Evolutionary conservation across 2,113 vertebrate genomes (phyloP).

Genomic region (Picathartes gymnocephalus): DNA sequence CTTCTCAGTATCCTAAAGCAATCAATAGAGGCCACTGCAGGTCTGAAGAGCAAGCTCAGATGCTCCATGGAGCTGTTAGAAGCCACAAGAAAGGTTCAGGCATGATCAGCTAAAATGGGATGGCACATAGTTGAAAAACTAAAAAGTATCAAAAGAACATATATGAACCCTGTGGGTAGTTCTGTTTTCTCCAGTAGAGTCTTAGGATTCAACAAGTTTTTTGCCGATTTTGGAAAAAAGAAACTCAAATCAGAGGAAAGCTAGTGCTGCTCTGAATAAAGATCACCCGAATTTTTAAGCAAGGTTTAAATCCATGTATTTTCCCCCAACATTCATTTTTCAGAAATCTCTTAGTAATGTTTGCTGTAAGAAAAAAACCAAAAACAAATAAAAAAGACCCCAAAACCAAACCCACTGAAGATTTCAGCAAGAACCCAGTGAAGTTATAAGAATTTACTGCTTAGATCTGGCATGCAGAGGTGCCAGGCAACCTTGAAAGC

Average conservation of each 20-base stretch:
- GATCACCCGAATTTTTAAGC: background rate
- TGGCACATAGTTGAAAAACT: background rate
- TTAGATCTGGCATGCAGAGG: background rate
- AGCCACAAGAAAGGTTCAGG: background rate
- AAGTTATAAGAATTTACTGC: background rate
- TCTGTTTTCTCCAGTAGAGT: background rate
- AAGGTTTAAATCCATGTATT: background rate
- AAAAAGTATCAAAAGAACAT: background rate
- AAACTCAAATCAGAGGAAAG: background rate
- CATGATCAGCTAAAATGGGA: background rate
- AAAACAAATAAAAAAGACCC: background rate
- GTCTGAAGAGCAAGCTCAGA: background rate
- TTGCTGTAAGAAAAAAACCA: background rate
- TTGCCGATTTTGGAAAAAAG: background rate
- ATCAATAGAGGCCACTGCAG: background rate
- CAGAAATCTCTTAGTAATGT: background rate
- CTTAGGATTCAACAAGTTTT: background rate
- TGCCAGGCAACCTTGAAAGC: constrained; percentile 9
- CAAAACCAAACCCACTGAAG: background rate
- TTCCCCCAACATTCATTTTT: background rate
- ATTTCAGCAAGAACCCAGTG: background rate
- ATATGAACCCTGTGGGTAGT: accelerated
- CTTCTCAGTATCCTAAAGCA: background rate
- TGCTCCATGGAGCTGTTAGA: background rate
- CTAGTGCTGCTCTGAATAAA: background rate